Evolutionary conservation across 2,888 invertebrate genomes (phyloP), one percentile per base, ranked within the genome.

Genomic region (Lathronympha strigana): DNA sequence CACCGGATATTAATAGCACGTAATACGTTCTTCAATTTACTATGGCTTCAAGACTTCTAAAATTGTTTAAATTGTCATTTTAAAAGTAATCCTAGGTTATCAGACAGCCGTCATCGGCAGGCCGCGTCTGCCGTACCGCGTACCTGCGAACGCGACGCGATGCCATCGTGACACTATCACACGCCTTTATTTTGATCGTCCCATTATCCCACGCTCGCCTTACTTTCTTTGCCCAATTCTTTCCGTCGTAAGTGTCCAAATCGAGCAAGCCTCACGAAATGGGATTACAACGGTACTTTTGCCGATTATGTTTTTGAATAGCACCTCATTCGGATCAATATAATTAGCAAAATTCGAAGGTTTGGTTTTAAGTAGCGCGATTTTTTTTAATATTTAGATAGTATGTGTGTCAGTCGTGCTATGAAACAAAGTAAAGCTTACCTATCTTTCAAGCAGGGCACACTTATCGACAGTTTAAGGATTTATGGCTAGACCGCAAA

Each of bases 201-300:
- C 74, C 76, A 74, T 74, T 78, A 80, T 84, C 87, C 84, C 86
- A 87, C 87, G 86, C 79, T 79, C 73, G 80, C 73, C 76, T 81
- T 77, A 83, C 83, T 86, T 87, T 86, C 82, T 76, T 81, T 76
- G 73, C 74, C 72, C 72, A 70, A 76, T 75, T 73, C 72, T 72
- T 68, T 74, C 58, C 63, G 67, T 68, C 71, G 77, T 78, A 79
- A 75, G 72, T 69, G 69, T 74, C 80, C 83, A 82, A 83, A 82
- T 81, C 71, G 72, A 78, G 80, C 75, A 81, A 81, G 75, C 81
- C 78, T 79, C 79, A 77, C 78, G 79, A 76, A 76, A 74, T 73
- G 78, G 75, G 76, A 79, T 76, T 76, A 71, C 74, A 85, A 84
- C 86, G 83, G 84, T 81, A 76, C 73, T 77, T 80, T 77, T 63